phyloP scores from a whole-genome alignment of 2,113 vertebrate genomes.

The Bufo gargarizans region DNA sequence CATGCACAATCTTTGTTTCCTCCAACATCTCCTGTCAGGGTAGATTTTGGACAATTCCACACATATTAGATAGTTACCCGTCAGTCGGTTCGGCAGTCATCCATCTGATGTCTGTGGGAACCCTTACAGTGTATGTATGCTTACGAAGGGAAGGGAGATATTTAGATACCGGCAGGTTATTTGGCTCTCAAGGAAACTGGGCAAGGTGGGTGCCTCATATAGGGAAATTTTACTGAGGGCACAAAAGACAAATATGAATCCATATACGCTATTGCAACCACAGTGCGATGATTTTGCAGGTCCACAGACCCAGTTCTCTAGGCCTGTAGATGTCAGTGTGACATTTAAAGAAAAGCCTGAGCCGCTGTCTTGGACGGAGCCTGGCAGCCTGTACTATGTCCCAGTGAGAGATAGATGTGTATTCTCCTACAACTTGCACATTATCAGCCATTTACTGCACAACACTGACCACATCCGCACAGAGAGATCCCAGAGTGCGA shows the following conservation, averaged over 20 bases:
- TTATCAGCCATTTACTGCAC: slow-evolving; percentile 7
- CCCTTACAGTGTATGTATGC: no score
- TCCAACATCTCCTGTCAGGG: no score
- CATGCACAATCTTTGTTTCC: no score
- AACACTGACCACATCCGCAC: slow-evolving; percentile 36
- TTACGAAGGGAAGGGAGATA: no score
- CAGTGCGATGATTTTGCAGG: not conserved
- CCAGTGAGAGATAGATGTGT: not conserved
- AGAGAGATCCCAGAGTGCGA: slow-evolving; percentile 16
- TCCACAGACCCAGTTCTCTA: not conserved
- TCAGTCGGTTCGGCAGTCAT: no score
- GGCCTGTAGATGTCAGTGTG: slow-evolving; percentile 30
- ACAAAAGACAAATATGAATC: not conserved
- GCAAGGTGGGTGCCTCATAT: no score
- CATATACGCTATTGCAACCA: not conserved
- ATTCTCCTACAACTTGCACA: slow-evolving; percentile 17
- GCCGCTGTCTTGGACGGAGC: not conserved
- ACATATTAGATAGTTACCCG: no score
- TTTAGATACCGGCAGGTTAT: no score
- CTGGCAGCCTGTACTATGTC: not conserved
- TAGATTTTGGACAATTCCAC: no score
- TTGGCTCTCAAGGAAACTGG: no score
- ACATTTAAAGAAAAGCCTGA: not conserved
- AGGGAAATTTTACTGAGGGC: no score
- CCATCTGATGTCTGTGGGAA: no score